These are phyloP conservation scores for Phenganax subtilis DNA, from an alignment of 92 coral and sea anemone genomes.

Conservation along the genomic window DNA sequence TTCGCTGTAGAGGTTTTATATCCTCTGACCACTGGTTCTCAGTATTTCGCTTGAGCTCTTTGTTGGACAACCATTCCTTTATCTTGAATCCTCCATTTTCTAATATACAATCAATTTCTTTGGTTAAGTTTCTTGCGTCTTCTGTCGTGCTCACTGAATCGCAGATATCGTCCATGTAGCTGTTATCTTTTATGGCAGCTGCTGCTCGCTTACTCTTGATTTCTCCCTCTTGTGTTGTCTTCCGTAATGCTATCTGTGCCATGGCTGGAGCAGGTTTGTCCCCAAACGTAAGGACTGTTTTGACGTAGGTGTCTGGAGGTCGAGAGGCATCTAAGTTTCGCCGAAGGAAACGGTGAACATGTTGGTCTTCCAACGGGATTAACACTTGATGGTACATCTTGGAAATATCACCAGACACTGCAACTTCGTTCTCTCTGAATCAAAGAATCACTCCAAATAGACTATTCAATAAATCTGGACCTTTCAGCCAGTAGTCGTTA, in stretches of 20 bases:
- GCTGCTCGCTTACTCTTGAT: slow-evolving; percentile 47
- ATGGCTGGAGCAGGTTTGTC: slow-evolving; percentile 38
- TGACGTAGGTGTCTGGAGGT: slow-evolving; percentile 43
- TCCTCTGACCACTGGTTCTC: neutral
- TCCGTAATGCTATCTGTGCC: slow-evolving; percentile 48
- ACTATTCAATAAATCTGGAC: slow-evolving; percentile 13
- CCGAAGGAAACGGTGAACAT: slow-evolving; percentile 53
- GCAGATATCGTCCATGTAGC: slow-evolving; percentile 60
- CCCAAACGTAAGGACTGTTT: slow-evolving; percentile 34
- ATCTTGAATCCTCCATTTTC: slow-evolving; percentile 55
- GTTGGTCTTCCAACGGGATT: slow-evolving; percentile 48
- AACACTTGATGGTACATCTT: slow-evolving; percentile 43
- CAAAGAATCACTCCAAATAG: slow-evolving; percentile 36
- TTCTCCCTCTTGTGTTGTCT: slow-evolving; percentile 51
- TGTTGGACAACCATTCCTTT: slow-evolving; percentile 47
- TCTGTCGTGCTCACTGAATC: slow-evolving; percentile 44
- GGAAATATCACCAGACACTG: slow-evolving; percentile 43
- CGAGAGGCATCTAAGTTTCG: slow-evolving; percentile 40
- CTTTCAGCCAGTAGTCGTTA: slow-evolving; percentile 18
- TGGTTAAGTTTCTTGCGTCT: slow-evolving; percentile 39
- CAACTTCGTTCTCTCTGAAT: slow-evolving; percentile 49
- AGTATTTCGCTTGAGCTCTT: neutral
- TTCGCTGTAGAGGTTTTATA: neutral
- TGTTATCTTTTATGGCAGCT: slow-evolving; percentile 45
- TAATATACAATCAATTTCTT: slow-evolving; percentile 43